Evolutionary conservation across 2,888 invertebrate genomes (phyloP), one percentile per base, ranked within the genome.

Genomic region (Fissipunctia ypsillon): DNA sequence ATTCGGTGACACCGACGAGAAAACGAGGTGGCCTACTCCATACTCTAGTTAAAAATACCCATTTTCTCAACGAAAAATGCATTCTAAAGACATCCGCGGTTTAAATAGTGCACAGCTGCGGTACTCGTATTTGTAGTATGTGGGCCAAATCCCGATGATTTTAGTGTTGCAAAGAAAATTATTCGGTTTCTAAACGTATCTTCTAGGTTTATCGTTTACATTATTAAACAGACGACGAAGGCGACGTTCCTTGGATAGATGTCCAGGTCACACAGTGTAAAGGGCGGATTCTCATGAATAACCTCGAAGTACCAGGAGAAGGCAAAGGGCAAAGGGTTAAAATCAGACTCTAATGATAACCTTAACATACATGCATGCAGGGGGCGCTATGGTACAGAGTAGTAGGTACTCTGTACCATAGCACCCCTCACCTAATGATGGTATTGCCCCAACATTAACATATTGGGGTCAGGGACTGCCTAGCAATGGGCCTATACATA

Each of bases 31-130:
- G 43, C 72, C 83, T 77, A 77, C 67, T 68, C 35, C 14, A 50
- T 31, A 50, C 19, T 50, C 14, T 1, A 72, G 61, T 74, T 74
- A 74, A 84, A 85, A 81, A 84, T 80, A 82, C 52, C 76, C 64
- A 54, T 72, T 77, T 76, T 79, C 80, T 85, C 83, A 61, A 74
- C 38, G 87, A 90, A 89, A 89, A 90, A 88, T 92, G 93, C 93
- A 93, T 92, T 90, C 90, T 88, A 86, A 81, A 89, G 90, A 89
- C 90, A 90, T 92, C 89, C 86, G 87, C 60, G 73, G 84, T 81
- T 56, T 87, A 89, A 92, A 90, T 90, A 89, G 89, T 88, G 76
- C 86, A 78, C 82, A 77, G 79, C 73, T 83, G 82, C n/a, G n/a
- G n/a, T n/a, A n/a, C n/a, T 45, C 71, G 59, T 78, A 83, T 81